Conservation (phyloP, 1,140 invertebrate genomes). For the Ceratosolen solmsi region DNA sequence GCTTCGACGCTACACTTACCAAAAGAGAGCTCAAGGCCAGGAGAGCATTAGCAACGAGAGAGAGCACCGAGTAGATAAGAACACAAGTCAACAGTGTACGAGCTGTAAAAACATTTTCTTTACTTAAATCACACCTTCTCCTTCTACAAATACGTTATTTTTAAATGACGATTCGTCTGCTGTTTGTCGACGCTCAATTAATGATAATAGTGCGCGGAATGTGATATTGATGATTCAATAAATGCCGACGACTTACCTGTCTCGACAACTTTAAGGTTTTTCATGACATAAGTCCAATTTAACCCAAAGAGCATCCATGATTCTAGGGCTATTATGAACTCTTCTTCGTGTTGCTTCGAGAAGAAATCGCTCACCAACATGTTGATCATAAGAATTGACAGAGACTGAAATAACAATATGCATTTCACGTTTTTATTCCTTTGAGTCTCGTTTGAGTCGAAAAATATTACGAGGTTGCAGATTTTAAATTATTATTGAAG, state of each 20-base stretch:
- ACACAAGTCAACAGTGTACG: constrained; percentile 59
- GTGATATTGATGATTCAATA: constrained; percentile 5
- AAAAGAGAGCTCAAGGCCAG: constrained; percentile 64
- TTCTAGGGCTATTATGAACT: constrained; percentile 61
- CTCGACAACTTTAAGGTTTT: constrained; percentile 56
- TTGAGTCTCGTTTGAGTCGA: no score
- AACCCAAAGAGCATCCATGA: constrained; percentile 65
- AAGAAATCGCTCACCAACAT: constrained; percentile 67
- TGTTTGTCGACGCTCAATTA: constrained; percentile 33
- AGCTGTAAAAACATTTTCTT: constrained; percentile 58
- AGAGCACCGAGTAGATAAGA: constrained; percentile 59
- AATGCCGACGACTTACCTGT: constrained; percentile 59
- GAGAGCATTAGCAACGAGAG: constrained; percentile 62
- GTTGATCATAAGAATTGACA: constrained; percentile 68
- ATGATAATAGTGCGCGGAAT: background rate
- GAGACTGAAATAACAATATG: constrained; percentile 59
- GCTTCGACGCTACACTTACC: constrained; percentile 58
- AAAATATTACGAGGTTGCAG: no score
- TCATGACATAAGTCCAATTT: constrained; percentile 66
- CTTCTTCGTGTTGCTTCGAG: constrained; percentile 55
- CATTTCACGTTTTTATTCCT: background rate
- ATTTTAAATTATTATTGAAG: no score
- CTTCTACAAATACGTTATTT: constrained; percentile 34
- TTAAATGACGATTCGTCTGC: constrained; percentile 44
- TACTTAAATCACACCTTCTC: constrained; percentile 22